phyloP scores from a whole-genome alignment of 1,140 invertebrate genomes.

The Euschistus heros region DNA sequence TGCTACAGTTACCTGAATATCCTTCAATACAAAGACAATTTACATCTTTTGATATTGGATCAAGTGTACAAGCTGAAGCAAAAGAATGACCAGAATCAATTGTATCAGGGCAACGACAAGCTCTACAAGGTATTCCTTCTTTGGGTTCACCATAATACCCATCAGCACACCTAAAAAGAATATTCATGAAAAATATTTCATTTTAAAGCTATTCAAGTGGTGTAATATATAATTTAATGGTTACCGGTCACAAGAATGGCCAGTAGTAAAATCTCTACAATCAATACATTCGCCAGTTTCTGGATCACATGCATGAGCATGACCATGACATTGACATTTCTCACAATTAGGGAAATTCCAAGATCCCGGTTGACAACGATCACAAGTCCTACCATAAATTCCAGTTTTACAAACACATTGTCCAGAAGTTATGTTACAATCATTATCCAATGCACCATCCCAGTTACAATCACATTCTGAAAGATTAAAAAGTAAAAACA shows the following conservation, averaged over 20 bases:
- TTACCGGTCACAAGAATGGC: conserved; percentile 73
- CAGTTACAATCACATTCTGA: conserved; percentile 88
- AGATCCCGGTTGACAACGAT: conserved; percentile 87
- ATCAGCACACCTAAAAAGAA: conserved; percentile 55
- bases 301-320: conserved; percentile 88
- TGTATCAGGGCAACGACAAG: conserved; percentile 89
- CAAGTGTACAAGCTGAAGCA: conserved; percentile 78
- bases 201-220: background rate
- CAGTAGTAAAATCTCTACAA: conserved; percentile 80
- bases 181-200: background rate
- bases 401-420: conserved; percentile 90
- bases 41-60: conserved; percentile 77
- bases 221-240: conserved; percentile 11
- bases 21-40: conserved; percentile 86
- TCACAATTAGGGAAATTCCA: conserved; percentile 95
- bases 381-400: conserved; percentile 86
- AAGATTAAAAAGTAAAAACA: too few species aligned
- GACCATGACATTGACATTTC: conserved; percentile 92
- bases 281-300: conserved; percentile 80
- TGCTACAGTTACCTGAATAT: conserved; percentile 51
- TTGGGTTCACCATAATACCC: conserved; percentile 94
- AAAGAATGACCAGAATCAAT: conserved; percentile 70
- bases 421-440: conserved; percentile 84
- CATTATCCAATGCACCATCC: conserved; percentile 87
- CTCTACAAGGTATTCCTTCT: conserved; percentile 79